Percentiles rank a stretch among this genome's conserved stretches.
Evolutionary conservation across 2,888 invertebrate genomes (phyloP).

Genomic region (Allolobophora icterica): DNA sequence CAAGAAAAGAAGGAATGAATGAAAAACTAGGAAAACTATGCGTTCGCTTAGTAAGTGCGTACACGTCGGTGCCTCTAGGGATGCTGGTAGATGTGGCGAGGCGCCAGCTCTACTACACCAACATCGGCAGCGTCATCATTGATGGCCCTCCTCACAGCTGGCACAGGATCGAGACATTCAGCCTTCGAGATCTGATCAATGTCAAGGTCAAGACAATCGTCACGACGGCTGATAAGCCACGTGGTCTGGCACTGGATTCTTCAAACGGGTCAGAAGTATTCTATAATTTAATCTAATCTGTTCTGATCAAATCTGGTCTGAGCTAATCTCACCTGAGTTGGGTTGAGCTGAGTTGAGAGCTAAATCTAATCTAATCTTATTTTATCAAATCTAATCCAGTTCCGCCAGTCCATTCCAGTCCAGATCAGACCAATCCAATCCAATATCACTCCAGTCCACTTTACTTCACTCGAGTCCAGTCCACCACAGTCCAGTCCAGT

Average conservation of each 20-base stretch:
- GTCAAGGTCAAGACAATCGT: conserved; percentile 50
- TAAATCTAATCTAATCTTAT: background rate
- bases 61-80: conserved; percentile 12
- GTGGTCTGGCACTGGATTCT: conserved; percentile 53
- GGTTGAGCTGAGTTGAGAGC: no score
- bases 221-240: conserved; percentile 51
- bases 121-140: conserved; percentile 53
- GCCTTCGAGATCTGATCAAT: conserved; percentile 46
- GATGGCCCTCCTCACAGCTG: conserved; percentile 54
- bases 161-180: conserved; percentile 56
- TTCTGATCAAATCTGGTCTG: no score
- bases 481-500: no score
- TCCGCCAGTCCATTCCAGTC: no score
- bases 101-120: conserved; percentile 57
- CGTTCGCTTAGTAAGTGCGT: background rate
- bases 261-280: conserved; percentile 46
- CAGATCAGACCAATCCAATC: no score
- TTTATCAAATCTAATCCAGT: no score
- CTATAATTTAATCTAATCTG: background rate
- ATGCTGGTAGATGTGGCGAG: conserved; percentile 54
- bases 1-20: background rate
- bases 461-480: no score
- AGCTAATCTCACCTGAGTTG: no score
- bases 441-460: no score
- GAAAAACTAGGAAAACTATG: background rate